These are phyloP conservation scores for Mastacembelus armatus DNA, from an alignment of 2,797 vertebrate genomes.

Conservation along the genomic window DNA sequence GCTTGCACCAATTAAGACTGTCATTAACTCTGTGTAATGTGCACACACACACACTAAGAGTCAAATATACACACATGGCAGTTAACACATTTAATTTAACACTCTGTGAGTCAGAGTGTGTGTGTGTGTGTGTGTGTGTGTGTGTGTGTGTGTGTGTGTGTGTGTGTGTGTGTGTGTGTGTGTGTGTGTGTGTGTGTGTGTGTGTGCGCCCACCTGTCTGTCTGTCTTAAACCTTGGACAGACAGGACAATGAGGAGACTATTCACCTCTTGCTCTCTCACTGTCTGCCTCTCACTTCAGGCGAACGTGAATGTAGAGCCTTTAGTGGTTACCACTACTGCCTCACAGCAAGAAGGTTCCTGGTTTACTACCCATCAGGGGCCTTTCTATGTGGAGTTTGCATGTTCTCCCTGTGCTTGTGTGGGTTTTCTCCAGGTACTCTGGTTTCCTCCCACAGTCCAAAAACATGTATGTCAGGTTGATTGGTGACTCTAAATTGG, in stretches of 20 bases:
- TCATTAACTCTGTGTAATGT: slow-evolving; percentile 64
- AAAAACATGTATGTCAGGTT: too few relatives aligned
- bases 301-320: too few relatives aligned
- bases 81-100: slow-evolving; percentile 62
- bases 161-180: slow-evolving; percentile 41
- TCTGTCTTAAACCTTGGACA: slow-evolving; percentile 61
- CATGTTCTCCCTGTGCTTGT: too few relatives aligned
- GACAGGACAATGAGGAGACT: slow-evolving; percentile 34
- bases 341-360: too few relatives aligned
- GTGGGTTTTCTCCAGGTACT: too few relatives aligned
- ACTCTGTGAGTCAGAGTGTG: slow-evolving; percentile 45
- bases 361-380: too few relatives aligned
- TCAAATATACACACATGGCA: slow-evolving; percentile 10
- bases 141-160: slow-evolving; percentile 46
- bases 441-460: too few relatives aligned
- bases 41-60: neutral
- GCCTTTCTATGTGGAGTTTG: too few relatives aligned
- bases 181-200: slow-evolving; percentile 43
- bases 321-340: too few relatives aligned
- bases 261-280: slow-evolving; percentile 39
- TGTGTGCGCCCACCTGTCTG: slow-evolving; percentile 30
- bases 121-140: slow-evolving; percentile 37
- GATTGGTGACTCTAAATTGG: too few relatives aligned
- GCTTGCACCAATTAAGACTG: slow-evolving; percentile 72
- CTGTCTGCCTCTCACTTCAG: slow-evolving; percentile 35